Evolutionary conservation across 1,140 invertebrate genomes (phyloP).

Genomic region (Rhopalosiphum maidis): DNA sequence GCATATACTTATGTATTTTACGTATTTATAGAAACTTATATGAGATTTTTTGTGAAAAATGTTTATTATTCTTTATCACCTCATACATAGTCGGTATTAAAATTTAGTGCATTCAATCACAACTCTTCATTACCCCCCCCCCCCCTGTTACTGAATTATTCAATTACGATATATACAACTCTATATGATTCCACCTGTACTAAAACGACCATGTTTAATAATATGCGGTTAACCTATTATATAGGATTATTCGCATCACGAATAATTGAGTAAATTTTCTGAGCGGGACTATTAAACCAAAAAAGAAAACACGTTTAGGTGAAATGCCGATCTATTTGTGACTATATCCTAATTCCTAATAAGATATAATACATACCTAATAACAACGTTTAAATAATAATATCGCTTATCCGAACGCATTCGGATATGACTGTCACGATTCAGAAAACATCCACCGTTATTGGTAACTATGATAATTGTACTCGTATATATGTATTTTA

Average conservation of each 20-base stretch:
- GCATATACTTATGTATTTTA: neutral
- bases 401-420: neutral
- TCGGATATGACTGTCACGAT: conserved; percentile 20
- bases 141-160: no score
- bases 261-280: no score
- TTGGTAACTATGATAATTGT: neutral
- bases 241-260: neutral
- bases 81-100: neutral
- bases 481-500: neutral
- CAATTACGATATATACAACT: neutral
- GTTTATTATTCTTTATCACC: neutral
- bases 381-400: neutral
- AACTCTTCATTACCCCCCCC: rapidly evolving
- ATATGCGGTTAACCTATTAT: neutral
- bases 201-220: neutral
- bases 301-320: neutral
- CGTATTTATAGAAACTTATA: neutral
- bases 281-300: neutral
- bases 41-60: neutral
- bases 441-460: neutral
- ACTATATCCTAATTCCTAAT: neutral
- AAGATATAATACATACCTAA: neutral
- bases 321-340: neutral
- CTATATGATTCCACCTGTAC: neutral
- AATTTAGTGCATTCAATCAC: neutral